These are phyloP conservation scores for Cyrtonyx montezumae DNA, from an alignment of 2,113 vertebrate genomes.

Conservation along the genomic window DNA sequence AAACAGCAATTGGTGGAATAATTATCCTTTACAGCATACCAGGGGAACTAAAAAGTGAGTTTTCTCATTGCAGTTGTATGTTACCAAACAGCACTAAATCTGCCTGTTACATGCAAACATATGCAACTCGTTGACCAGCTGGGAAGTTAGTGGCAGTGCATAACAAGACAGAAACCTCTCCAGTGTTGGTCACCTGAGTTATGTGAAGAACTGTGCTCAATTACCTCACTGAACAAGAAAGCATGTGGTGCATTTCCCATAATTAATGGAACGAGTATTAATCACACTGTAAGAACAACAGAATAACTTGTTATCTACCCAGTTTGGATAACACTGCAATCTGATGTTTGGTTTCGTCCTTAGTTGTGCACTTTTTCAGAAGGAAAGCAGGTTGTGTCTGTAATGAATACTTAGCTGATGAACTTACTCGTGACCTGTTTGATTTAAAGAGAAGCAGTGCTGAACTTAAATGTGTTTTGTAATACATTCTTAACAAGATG, in stretches of 20 bases:
- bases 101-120: background rate
- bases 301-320: background rate
- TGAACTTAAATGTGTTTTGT: background rate
- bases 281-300: background rate
- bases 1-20: slow-evolving; percentile 22
- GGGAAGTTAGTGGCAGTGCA: background rate
- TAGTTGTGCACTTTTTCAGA: background rate
- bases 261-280: background rate
- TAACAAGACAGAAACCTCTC: background rate
- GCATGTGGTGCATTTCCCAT: background rate
- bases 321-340: background rate
- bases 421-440: background rate
- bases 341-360: background rate
- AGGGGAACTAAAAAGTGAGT: background rate
- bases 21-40: slow-evolving; percentile 7
- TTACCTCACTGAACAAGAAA: background rate
- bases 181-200: background rate
- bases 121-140: background rate
- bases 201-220: background rate
- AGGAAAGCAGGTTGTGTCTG: background rate
- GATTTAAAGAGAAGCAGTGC: rapidly evolving
- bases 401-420: background rate
- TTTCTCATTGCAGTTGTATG: background rate
- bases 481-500: background rate
- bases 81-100: background rate